Percentiles rank a stretch among this genome's conserved stretches.
These are phyloP conservation scores for Chloroceryle aenea DNA, from an alignment of 2,113 vertebrate genomes.

Conservation along the genomic window DNA sequence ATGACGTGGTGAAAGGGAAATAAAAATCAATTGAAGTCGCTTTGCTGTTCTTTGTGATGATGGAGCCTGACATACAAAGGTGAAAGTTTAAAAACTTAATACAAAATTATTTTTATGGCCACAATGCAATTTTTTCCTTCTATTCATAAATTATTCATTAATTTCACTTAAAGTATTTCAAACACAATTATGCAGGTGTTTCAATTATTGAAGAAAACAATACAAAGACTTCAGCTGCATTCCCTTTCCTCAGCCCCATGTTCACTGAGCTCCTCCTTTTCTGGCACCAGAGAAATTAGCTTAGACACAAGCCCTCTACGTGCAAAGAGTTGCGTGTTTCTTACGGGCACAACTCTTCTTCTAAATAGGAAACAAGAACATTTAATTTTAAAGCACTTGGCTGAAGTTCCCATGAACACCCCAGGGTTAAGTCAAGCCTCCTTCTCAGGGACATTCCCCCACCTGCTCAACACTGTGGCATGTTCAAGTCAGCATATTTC, in stretches of 20 bases:
- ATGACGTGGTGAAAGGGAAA: not conserved
- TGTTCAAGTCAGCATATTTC: not conserved
- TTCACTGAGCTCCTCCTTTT: not conserved
- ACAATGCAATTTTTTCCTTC: not conserved
- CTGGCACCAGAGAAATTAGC: not conserved
- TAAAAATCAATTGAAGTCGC: not conserved
- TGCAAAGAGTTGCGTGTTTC: not conserved
- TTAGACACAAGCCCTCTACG: not conserved
- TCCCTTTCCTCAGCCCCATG: not conserved
- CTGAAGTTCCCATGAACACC: not conserved
- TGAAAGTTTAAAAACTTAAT: not conserved
- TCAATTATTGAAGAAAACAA: not conserved
- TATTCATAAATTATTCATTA: not conserved
- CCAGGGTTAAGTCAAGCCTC: not conserved
- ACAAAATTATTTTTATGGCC: not conserved
- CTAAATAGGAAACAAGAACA: not conserved
- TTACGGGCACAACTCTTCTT: not conserved
- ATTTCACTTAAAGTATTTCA: not conserved
- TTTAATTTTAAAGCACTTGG: not conserved
- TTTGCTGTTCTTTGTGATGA: not conserved
- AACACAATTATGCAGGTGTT: not conserved
- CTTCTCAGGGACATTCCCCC: not conserved
- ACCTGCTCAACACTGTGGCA: rapidly evolving
- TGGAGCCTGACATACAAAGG: not conserved
- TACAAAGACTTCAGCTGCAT: not conserved